Conservation (phyloP, 2,888 invertebrate genomes). For the Dermolepida albohirtum region DNA sequence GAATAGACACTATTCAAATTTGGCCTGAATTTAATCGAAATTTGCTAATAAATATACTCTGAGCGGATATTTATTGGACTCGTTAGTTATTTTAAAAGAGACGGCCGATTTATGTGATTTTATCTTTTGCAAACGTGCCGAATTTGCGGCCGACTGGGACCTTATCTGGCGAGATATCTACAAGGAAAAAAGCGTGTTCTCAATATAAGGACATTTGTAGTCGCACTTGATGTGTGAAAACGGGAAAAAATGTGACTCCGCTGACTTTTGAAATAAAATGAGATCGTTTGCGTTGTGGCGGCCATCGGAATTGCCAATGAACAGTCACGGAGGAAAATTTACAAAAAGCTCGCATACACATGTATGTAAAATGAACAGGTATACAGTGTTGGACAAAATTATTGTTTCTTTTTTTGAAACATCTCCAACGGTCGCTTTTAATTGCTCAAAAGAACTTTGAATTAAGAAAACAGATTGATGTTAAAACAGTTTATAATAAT, state of each 20-base stretch:
- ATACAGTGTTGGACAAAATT: not conserved
- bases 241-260: constrained; percentile 42
- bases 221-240: constrained; percentile 59
- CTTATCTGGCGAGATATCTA: constrained; percentile 51
- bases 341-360: constrained; percentile 33
- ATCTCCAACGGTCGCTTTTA: too few species aligned
- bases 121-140: constrained; percentile 47
- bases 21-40: constrained; percentile 48
- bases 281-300: constrained; percentile 37
- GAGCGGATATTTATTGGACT: constrained; percentile 53
- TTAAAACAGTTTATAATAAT: too few species aligned
- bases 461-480: too few species aligned
- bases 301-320: constrained; percentile 39
- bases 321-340: constrained; percentile 21
- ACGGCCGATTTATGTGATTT: constrained; percentile 45
- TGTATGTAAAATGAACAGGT: constrained; percentile 16
- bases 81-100: constrained; percentile 54
- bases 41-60: constrained; percentile 50
- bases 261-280: constrained; percentile 37
- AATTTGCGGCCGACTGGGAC: constrained; percentile 48
- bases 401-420: too few species aligned
- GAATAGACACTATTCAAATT: constrained; percentile 52
- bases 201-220: constrained; percentile 61
- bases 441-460: too few species aligned
- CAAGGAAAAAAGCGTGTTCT: constrained; percentile 57